Evolutionary conservation across 1,140 invertebrate genomes (phyloP), one percentile per base, ranked within the genome.

Genomic region (Ostrea edulis): DNA sequence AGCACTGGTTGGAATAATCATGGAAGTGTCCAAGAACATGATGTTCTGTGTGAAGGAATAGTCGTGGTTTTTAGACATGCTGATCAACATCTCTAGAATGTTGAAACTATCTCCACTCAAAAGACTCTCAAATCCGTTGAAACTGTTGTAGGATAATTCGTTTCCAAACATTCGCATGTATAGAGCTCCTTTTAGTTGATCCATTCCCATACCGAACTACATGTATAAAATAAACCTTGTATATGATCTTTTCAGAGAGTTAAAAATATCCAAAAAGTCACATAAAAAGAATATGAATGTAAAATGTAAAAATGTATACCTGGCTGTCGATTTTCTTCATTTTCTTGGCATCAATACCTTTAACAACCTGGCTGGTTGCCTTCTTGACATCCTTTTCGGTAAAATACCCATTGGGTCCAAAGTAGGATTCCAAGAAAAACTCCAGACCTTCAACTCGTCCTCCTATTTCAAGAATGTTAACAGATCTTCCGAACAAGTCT

Each of bases 371-470:
- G 82, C 86, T 89, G 62, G 81, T 85, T n/a, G 83, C 85, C n/a
- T 90, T 85, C 11, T 90, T 81, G 4, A 87, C 86, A 9, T 89
- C 87, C 11, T 87, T 89, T 22, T 90, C 82, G n/a, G 88, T 85
- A 85, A 92, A 93, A 17, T 93, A 92, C 20, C 92, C 92, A 86
- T 91, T 92, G 5, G 90, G 90, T 29, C 92, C 98, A 54, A 99
- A 96, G 92, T 97, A 97, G 81, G 97, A 96, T 95, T 99, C 98
- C 12, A 98, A 93, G 0, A 98, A 92, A 71, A 96, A 95, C 90
- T 99, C 98, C 35, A 99, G 93, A 91, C 98, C 98, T 93, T 98
- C 97, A 93, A 97, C 96, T 88, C 98, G 96, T 4, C 96, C 96
- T 77, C 97, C 97, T 17, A 98, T 96, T 94, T 99, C 97, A 51